Evolutionary conservation across 2,113 vertebrate species (phyloP).

Genomic region (Gallinago undulata): DNA sequence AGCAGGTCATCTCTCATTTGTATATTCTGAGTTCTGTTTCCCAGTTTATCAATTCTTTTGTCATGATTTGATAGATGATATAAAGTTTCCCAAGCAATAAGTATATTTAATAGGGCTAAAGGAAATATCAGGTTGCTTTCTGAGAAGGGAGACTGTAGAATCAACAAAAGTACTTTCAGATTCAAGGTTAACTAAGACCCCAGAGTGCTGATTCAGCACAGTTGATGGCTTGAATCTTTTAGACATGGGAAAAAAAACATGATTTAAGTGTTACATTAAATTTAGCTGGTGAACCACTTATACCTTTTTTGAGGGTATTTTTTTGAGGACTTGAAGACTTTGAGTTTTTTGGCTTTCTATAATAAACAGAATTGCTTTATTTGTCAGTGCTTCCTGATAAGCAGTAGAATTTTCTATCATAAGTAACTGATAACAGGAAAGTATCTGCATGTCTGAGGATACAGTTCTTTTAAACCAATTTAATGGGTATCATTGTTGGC

Average conservation of each 20-base stretch:
- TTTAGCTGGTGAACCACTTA: background rate
- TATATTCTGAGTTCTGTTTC: background rate
- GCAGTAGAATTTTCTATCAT: background rate
- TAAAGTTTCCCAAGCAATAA: background rate
- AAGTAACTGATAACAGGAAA: background rate
- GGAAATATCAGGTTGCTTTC: background rate
- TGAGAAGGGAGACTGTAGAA: background rate
- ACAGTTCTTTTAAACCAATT: background rate
- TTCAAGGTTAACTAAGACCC: background rate
- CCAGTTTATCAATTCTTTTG: background rate
- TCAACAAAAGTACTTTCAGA: background rate
- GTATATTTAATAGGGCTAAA: background rate
- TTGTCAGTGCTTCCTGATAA: background rate
- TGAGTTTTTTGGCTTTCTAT: background rate
- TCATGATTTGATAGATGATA: background rate
- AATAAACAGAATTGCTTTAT: background rate
- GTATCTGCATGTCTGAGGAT: background rate
- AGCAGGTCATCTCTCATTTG: background rate
- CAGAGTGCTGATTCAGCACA: background rate
- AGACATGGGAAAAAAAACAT: background rate
- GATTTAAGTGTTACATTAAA: background rate
- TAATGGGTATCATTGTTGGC: background rate
- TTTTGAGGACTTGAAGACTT: background rate
- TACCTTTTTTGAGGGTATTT: background rate
- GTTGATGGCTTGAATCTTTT: background rate